Conservation (phyloP, 2,797 vertebrate species). For the Pogonophryne albipinna region DNA sequence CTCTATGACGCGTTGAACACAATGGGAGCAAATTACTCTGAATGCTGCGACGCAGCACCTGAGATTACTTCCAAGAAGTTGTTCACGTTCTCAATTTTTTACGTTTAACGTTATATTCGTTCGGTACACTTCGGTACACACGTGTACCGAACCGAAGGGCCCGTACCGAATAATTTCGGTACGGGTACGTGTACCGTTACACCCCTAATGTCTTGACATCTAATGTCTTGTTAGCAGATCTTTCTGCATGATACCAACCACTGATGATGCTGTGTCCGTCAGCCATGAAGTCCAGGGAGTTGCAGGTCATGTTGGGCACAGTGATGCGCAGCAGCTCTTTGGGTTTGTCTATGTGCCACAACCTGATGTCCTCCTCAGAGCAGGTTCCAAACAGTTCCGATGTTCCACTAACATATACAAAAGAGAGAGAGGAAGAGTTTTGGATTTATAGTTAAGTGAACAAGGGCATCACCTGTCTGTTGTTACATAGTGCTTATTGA, state of each 20-base stretch:
- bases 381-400: constrained; percentile 92
- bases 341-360: constrained; percentile 88
- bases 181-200: too few species aligned
- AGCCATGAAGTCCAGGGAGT: constrained; percentile 86
- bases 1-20: too few species aligned
- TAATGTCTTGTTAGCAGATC: not conserved
- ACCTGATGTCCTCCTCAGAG: constrained; percentile 88
- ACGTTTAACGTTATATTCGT: too few species aligned
- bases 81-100: too few species aligned
- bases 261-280: constrained; percentile 92
- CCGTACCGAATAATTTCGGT: too few species aligned
- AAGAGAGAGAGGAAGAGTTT: not conserved
- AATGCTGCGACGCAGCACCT: too few species aligned
- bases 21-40: too few species aligned
- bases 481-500: not conserved
- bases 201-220: too few species aligned
- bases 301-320: constrained; percentile 90
- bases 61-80: too few species aligned
- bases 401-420: constrained; percentile 80
- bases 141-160: too few species aligned
- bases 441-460: not conserved
- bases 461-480: not conserved
- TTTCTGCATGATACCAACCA: constrained; percentile 77
- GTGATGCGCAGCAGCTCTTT: constrained; percentile 90
- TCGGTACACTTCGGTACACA: too few species aligned